These are phyloP conservation scores for Philhelius pedissequus DNA, from an alignment of 2,888 invertebrate genomes.

Conservation along the genomic window DNA sequence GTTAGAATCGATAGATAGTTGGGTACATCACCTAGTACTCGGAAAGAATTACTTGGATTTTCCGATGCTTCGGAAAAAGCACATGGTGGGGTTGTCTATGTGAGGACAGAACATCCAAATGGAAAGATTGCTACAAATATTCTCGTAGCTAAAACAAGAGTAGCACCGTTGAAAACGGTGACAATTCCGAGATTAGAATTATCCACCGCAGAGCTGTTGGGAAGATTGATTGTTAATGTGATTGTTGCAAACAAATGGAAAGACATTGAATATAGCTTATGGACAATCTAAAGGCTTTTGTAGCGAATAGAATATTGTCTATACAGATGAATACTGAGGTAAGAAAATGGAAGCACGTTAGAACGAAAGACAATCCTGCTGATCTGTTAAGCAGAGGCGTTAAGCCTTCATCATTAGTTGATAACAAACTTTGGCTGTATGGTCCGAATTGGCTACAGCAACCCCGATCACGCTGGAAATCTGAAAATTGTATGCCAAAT, in stretches of 20 bases:
- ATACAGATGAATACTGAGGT: background rate
- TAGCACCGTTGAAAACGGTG: too few species aligned
- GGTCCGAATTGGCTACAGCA: background rate
- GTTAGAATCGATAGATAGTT: too few species aligned
- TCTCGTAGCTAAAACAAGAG: too few species aligned
- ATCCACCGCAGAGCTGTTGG: background rate
- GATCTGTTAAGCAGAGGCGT: too few species aligned
- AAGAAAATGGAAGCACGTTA: background rate
- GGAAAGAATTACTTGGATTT: too few species aligned
- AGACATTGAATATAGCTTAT: background rate
- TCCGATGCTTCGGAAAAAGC: too few species aligned
- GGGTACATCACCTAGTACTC: too few species aligned
- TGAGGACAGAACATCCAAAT: too few species aligned
- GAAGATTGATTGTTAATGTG: background rate
- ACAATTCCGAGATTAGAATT: too few species aligned
- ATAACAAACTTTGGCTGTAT: background rate
- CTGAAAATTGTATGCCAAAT: background rate
- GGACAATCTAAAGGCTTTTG: background rate
- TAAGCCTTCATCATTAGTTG: background rate
- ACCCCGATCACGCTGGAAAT: background rate
- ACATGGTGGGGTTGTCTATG: too few species aligned
- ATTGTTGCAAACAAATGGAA: background rate
- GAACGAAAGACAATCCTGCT: background rate
- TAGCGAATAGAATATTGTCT: background rate
- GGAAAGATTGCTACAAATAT: too few species aligned